A percentile compares a stretch with the other conserved stretches of the same genome.
These are phyloP conservation scores for Enteromius fasciolatus DNA, from an alignment of 2,797 vertebrate species.

Conservation along the genomic window DNA sequence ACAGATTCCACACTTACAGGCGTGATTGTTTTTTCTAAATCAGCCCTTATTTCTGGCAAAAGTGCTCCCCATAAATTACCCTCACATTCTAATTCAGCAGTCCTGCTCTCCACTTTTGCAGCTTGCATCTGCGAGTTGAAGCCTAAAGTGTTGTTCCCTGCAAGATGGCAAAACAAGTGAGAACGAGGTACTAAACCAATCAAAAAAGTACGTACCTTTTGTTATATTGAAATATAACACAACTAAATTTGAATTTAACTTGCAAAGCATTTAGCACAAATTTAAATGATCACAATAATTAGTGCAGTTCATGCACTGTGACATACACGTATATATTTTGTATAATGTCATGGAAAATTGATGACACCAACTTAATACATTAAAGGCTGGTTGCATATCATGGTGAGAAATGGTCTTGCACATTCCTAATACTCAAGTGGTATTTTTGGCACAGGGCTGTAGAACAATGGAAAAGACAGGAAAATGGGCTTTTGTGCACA, in stretches of 20 bases:
- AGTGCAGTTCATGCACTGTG: neutral
- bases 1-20: slow-evolving; percentile 78
- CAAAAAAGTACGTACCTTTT: neutral
- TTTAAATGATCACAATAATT: neutral
- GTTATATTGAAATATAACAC: neutral
- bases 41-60: slow-evolving; percentile 74
- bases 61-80: slow-evolving; percentile 74
- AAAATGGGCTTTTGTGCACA: slow-evolving; percentile 80
- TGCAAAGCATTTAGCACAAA: neutral
- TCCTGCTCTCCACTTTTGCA: slow-evolving; percentile 36
- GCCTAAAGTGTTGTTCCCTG: neutral
- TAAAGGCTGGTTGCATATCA: slow-evolving; percentile 37
- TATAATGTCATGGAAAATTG: slow-evolving; percentile 27
- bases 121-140: slow-evolving; percentile 21
- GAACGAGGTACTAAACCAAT: neutral
- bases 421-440: slow-evolving; percentile 52
- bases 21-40: slow-evolving; percentile 76
- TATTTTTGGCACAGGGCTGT: slow-evolving; percentile 60
- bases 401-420: slow-evolving; percentile 52
- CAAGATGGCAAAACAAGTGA: neutral
- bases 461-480: slow-evolving; percentile 76
- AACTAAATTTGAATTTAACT: neutral
- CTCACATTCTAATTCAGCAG: slow-evolving; percentile 68
- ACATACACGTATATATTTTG: neutral
- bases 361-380: slow-evolving; percentile 60